These are phyloP conservation scores for Netelia virgata DNA, from an alignment of 2,888 invertebrate genomes.

Conservation along the genomic window DNA sequence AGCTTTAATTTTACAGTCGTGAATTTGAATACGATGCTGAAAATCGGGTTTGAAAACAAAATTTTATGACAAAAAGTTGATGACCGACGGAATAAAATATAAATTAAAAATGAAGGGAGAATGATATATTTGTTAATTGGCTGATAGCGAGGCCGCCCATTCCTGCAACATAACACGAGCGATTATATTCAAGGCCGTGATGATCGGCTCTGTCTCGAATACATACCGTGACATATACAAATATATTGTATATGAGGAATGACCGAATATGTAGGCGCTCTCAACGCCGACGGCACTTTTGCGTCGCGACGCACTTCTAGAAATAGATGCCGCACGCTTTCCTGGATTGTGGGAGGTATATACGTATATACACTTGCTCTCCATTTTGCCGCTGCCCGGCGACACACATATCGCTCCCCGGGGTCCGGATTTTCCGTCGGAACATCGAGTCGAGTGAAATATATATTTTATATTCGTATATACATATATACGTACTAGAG, in stretches of 20 bases:
- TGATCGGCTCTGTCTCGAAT: constrained; percentile 32
- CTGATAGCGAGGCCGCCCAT: constrained; percentile 47
- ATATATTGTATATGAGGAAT: constrained; percentile 16
- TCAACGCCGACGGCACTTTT: constrained; percentile 69
- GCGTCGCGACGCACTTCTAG: constrained; percentile 72
- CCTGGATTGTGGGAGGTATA: constrained; percentile 65
- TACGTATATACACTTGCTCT: not conserved
- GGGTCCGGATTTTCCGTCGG: constrained; percentile 38
- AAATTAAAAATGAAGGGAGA: not conserved
- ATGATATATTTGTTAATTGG: not conserved
- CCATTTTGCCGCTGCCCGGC: constrained; percentile 44
- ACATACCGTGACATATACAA: constrained; percentile 34
- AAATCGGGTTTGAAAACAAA: no score
- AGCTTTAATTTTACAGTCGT: no score
- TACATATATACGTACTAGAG: not conserved
- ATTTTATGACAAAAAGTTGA: no score
- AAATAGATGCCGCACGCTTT: constrained; percentile 72
- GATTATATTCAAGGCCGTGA: constrained; percentile 58
- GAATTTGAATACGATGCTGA: no score
- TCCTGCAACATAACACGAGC: constrained; percentile 12
- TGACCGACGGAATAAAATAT: not conserved
- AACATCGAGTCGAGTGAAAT: constrained; percentile 36
- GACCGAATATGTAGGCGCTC: constrained; percentile 27
- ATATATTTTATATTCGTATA: not conserved
- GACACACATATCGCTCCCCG: constrained; percentile 63